A percentile compares a stretch with the other conserved stretches of the same genome.
These are phyloP conservation scores for Turdus rufiventris DNA, from an alignment of 2,113 vertebrate species.

Conservation along the genomic window DNA sequence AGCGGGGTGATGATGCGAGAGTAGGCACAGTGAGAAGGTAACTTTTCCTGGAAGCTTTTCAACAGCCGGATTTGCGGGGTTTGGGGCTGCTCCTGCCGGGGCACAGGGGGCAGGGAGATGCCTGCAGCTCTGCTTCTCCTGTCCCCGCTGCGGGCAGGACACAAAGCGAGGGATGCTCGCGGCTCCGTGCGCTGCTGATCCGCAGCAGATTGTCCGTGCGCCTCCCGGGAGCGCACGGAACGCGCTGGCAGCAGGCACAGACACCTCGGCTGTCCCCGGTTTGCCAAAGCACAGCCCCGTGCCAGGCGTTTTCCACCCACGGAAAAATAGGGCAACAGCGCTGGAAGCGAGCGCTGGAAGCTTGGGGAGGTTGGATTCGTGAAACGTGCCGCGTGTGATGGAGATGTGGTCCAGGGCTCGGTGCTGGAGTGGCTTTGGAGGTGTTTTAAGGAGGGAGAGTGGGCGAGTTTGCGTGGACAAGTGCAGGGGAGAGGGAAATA, in stretches of 20 bases:
- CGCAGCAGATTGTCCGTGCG: too few species aligned
- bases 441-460: neutral
- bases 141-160: neutral
- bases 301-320: neutral
- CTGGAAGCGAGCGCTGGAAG: neutral
- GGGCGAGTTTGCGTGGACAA: neutral
- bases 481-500: conserved; percentile 5
- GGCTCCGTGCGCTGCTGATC: too few species aligned
- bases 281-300: neutral
- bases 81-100: neutral
- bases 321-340: neutral
- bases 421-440: neutral
- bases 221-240: neutral
- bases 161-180: too few species aligned
- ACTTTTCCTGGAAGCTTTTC: neutral
- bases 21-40: neutral
- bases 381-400: neutral
- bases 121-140: neutral
- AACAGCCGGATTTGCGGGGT: neutral
- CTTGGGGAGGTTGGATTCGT: neutral
- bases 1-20: neutral
- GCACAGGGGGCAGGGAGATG: neutral
- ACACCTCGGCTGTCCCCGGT: neutral
- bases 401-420: neutral
- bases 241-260: neutral